These are phyloP conservation scores for Euphydryas editha DNA, from an alignment of 2,888 invertebrate species.

Conservation along the genomic window DNA sequence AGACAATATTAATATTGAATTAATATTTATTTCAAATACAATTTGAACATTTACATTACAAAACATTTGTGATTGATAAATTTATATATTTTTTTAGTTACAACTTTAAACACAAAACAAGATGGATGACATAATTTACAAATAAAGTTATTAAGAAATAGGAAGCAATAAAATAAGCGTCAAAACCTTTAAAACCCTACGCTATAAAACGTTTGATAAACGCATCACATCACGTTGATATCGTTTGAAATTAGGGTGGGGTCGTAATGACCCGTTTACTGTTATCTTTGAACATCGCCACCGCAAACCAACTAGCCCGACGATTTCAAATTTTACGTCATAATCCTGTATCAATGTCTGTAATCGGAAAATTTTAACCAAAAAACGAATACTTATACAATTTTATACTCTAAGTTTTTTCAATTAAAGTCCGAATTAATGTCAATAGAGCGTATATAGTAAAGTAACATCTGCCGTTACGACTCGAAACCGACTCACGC, in stretches of 20 bases:
- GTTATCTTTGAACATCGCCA: constrained; percentile 73
- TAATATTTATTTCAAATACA: too few relatives aligned
- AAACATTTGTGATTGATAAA: background rate
- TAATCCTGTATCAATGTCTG: constrained; percentile 66
- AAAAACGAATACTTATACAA: constrained; percentile 16
- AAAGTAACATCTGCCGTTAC: constrained; percentile 74
- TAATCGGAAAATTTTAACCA: constrained; percentile 27
- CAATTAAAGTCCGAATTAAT: constrained; percentile 48
- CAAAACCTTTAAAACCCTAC: constrained; percentile 59
- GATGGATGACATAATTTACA: constrained; percentile 36
- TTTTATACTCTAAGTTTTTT: constrained; percentile 44
- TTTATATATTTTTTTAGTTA: constrained; percentile 7
- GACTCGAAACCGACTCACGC: constrained; percentile 69
- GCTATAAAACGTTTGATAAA: constrained; percentile 67
- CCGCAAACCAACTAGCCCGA: constrained; percentile 65
- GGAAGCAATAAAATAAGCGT: constrained; percentile 67
- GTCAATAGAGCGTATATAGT: constrained; percentile 31
- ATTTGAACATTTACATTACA: background rate
- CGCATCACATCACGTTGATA: constrained; percentile 65
- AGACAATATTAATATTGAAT: too few relatives aligned
- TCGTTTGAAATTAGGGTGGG: constrained; percentile 65
- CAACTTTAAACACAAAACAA: constrained; percentile 5
- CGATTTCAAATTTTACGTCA: constrained; percentile 79
- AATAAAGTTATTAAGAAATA: constrained; percentile 70
- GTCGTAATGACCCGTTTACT: constrained; percentile 76